These are phyloP conservation scores for Paradisaea rubra DNA, from an alignment of 2,113 vertebrate species.

Conservation along the genomic window DNA sequence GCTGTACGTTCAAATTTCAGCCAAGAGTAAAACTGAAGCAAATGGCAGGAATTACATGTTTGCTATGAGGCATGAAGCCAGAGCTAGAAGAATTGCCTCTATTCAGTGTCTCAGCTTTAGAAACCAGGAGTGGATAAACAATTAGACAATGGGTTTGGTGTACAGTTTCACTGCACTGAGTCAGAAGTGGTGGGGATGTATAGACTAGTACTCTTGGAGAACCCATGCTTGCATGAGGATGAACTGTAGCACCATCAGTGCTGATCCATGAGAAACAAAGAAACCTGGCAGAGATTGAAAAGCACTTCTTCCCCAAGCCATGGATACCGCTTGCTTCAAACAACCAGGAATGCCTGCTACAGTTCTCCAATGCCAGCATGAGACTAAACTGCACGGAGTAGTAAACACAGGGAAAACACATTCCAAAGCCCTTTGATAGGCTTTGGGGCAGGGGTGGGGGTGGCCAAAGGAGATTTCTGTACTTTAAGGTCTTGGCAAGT, in stretches of 20 bases:
- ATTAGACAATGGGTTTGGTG: constrained; percentile 24
- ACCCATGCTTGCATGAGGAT: not conserved
- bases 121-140: constrained; percentile 8
- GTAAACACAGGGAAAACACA: not conserved
- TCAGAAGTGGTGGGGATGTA: not conserved
- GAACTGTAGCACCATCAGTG: not conserved
- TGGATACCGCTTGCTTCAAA: not conserved
- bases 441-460: not conserved
- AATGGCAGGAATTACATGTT: constrained; percentile 23
- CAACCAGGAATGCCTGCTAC: not conserved
- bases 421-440: not conserved
- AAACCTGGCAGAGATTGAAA: not conserved
- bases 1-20: not conserved
- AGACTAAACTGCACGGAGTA: not conserved
- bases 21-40: constrained; percentile 8
- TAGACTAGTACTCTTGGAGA: not conserved
- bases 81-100: constrained; percentile 47
- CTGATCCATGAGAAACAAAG: not conserved
- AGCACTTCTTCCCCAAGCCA: not conserved
- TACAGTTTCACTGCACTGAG: not conserved
- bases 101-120: constrained; percentile 36
- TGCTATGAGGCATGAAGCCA: constrained; percentile 39
- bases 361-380: not conserved
- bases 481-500: not conserved
- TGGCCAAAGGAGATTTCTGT: not conserved